These are phyloP conservation scores for Drosophila incognita DNA, from an alignment of 2,888 invertebrate genomes.

Conservation along the genomic window DNA sequence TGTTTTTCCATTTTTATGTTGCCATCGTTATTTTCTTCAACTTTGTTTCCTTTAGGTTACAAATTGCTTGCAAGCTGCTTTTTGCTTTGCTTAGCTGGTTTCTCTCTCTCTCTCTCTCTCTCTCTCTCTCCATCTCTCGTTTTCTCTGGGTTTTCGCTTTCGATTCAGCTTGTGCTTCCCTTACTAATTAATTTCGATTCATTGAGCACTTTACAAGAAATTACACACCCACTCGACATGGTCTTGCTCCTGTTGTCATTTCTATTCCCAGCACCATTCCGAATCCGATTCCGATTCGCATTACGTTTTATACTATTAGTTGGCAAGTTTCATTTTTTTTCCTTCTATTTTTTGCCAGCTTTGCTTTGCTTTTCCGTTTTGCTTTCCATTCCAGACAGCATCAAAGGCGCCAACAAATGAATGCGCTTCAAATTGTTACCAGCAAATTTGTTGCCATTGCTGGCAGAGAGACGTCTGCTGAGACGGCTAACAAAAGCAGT, in stretches of 20 bases:
- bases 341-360: slow-evolving; percentile 8
- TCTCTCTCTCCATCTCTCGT: slow-evolving; percentile 3
- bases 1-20: slow-evolving; percentile 12
- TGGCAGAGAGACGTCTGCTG: slow-evolving; percentile 11
- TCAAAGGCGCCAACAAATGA: slow-evolving; percentile 70
- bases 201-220: slow-evolving; percentile 80
- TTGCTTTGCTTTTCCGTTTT: slow-evolving; percentile 26
- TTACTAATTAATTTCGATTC: slow-evolving; percentile 82
- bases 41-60: slow-evolving; percentile 76
- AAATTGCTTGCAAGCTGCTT: slow-evolving; percentile 65
- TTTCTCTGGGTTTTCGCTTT: slow-evolving; percentile 34
- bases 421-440: slow-evolving; percentile 73
- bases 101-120: slow-evolving; percentile 18
- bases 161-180: slow-evolving; percentile 60
- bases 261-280: slow-evolving; percentile 31
- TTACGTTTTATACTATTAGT: slow-evolving; percentile 60
- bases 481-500: slow-evolving; percentile 42
- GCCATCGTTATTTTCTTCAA: slow-evolving; percentile 65
- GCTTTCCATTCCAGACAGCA: slow-evolving; percentile 31
- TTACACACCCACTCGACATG: slow-evolving; percentile 68
- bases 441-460: slow-evolving; percentile 75
- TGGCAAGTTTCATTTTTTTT: slow-evolving; percentile 36
- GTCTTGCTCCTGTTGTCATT: slow-evolving; percentile 17
- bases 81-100: slow-evolving; percentile 50
- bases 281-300: slow-evolving; percentile 30